Evolutionary conservation across 1,140 invertebrate species (phyloP).

Genomic region (Trichonephila clavipes): DNA sequence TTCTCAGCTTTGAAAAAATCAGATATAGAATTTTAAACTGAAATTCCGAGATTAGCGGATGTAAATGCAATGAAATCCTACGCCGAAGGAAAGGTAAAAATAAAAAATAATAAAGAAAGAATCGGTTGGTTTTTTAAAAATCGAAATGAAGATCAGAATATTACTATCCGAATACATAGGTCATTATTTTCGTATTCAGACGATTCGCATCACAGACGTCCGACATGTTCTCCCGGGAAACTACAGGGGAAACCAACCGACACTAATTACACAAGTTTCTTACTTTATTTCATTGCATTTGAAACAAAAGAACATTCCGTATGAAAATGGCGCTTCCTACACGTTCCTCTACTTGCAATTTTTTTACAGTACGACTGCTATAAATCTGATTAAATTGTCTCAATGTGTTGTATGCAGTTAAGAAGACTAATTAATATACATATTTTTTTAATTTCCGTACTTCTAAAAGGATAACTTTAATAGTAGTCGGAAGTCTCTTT

Average conservation of each 20-base stretch:
- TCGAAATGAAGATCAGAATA: not conserved
- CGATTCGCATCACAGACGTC: not conserved
- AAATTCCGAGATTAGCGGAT: not conserved
- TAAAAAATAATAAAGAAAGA: not conserved
- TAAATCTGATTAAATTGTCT: no score
- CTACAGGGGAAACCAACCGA: conserved; percentile 5
- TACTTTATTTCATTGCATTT: conserved; percentile 26
- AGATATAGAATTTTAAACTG: not conserved
- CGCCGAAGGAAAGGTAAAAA: not conserved
- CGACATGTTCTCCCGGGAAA: conserved; percentile 35
- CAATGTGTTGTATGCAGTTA: no score
- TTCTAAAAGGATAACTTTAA: no score
- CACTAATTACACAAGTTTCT: conserved; percentile 3
- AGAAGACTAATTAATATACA: no score
- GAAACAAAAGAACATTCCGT: not conserved
- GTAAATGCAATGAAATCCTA: not conserved
- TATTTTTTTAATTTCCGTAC: no score
- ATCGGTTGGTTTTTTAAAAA: not conserved
- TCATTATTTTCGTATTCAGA: conserved; percentile 22
- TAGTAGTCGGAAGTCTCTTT: no score
- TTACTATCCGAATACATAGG: not conserved
- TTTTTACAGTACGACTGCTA: not conserved
- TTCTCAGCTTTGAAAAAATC: not conserved
- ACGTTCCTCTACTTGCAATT: not conserved
- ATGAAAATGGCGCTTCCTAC: conserved; percentile 36